Evolutionary conservation across 2,113 vertebrate genomes (phyloP).

Genomic region (Leptodactylus fuscus): DNA sequence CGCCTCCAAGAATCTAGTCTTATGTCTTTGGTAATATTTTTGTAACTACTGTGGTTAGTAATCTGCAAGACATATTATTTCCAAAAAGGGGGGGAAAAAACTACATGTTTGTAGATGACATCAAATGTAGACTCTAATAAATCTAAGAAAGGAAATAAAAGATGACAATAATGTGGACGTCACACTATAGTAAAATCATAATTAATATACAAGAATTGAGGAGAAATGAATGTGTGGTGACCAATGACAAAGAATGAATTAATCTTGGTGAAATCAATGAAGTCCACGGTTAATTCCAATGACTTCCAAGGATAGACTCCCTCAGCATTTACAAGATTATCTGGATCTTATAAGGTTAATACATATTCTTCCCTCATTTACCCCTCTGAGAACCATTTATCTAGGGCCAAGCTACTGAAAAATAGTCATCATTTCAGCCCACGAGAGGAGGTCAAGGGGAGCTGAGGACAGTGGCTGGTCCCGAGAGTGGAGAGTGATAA

Average conservation of each 20-base stretch:
- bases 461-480: conserved; percentile 44
- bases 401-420: conserved; percentile 54
- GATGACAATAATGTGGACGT: no score
- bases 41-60: no score
- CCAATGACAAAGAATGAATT: not conserved
- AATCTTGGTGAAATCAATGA: conserved; percentile 2
- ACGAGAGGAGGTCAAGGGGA: conserved; percentile 53
- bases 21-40: no score
- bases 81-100: no score
- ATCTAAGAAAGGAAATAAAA: no score
- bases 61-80: no score
- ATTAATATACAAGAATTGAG: not conserved
- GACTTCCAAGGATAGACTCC: not conserved
- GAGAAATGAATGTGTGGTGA: not conserved
- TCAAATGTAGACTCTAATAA: no score
- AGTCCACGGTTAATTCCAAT: not conserved
- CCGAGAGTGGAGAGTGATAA: conserved; percentile 37
- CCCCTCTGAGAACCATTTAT: conserved; percentile 52
- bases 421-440: conserved; percentile 48
- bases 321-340: not conserved
- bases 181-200: no score
- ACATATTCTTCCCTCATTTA: conserved; percentile 23
- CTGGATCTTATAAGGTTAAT: conserved; percentile 37
- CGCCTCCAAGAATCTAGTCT: no score
- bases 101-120: no score